phyloP scores from a whole-genome alignment of 2,888 invertebrate genomes.

The Cyrtodaria siliqua region DNA sequence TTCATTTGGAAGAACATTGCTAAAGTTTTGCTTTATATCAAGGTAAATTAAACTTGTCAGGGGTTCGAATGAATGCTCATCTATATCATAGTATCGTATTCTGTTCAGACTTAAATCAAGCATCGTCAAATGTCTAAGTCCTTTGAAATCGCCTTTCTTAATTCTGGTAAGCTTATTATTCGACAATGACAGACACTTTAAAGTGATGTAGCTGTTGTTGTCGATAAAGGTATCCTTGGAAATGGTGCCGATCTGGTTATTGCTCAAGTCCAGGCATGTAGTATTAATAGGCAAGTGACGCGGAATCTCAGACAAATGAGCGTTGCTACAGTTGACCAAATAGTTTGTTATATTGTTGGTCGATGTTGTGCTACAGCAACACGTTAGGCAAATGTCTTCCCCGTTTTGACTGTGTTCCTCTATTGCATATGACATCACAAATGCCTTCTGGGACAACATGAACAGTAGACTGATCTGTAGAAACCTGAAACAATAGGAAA shows the following conservation, averaged over 20 bases:
- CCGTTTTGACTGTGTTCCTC: no score
- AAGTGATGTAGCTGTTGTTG: background rate
- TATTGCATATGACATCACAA: no score
- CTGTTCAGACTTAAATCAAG: constrained; percentile 24
- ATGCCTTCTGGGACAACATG: no score
- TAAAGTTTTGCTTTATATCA: constrained; percentile 19
- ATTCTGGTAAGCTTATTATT: background rate
- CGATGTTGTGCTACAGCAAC: no score
- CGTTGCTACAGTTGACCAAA: background rate
- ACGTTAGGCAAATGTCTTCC: no score
- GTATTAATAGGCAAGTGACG: background rate
- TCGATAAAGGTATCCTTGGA: background rate
- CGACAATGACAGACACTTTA: background rate
- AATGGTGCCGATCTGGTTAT: background rate
- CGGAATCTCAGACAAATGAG: background rate
- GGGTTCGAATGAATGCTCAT: background rate
- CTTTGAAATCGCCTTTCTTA: background rate
- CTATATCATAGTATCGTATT: constrained; percentile 13
- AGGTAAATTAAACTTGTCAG: background rate
- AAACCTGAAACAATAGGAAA: no score
- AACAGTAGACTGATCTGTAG: no score
- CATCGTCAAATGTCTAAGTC: constrained; percentile 1
- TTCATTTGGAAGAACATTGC: background rate
- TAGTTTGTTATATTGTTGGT: no score
- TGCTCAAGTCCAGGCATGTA: background rate